Base-by-base conservation (phyloP, 2,113 vertebrate genomes). In the Onychostoma macrolepis region DNA sequence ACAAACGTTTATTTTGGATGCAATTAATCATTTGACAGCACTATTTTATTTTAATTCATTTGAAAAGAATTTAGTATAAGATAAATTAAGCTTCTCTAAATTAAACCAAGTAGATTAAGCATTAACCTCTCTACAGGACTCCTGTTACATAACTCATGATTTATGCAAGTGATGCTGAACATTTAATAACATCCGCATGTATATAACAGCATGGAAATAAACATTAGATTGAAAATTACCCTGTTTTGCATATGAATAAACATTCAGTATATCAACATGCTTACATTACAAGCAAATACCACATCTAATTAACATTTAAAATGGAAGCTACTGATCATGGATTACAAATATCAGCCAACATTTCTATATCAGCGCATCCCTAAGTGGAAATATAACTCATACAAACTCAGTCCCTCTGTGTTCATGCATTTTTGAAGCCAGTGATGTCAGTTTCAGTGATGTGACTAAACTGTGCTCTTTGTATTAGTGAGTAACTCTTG, bases 361-460 rank as follows among this genome's bases (percentile, higher is more conserved):
- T 28, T 30, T 50, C 38, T 17, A 80, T 17, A 84, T 36, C 10
- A 53, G 48, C 53, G 48, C 48, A 53, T 78, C 15, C 45, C 17
- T 33, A 53, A 30, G 41, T 76, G 19, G 41, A 77, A 38, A 74
- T 6, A n/a, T n/a, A 41, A 72, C 9, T 2, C 21, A 72, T 41
- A 72, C 8, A 24, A 24, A 3, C 76, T 45, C 58, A 15, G 36
- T 65, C 41, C 41, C 48, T 74, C 15, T 65, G 69, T 76, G 79
- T 30, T 63, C 72, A 86, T 83, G 80, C 87, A 26, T 65, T 74
- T 41, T n/a, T 38, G 21, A 69, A 61, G 72, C 19, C 4, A 48
- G 45, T 48, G 45, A 48, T 48, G 12, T 48, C 53, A 61, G 15
- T 41, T 88, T 12, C 53, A 84, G 80, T 79, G 50, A 72, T 10